Percentiles rank a stretch among this genome's conserved stretches.
phyloP scores from a whole-genome alignment of 1,140 invertebrate species.

The Holcopasites calliopsidis region DNA sequence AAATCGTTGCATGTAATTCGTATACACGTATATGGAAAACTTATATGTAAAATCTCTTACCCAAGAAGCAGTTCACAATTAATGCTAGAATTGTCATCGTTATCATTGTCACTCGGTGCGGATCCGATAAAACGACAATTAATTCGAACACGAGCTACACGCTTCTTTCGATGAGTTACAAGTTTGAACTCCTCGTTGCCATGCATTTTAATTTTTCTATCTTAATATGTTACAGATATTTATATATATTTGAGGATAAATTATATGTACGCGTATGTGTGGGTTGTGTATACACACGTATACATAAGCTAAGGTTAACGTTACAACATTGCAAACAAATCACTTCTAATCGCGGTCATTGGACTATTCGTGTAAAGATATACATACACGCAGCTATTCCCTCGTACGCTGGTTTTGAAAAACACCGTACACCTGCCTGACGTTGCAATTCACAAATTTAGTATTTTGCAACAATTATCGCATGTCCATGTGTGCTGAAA shows the following conservation, averaged over 20 bases:
- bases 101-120: neutral
- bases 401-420: no score
- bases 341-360: neutral
- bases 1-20: slow-evolving; percentile 5
- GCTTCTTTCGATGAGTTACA: slow-evolving; percentile 40
- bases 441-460: no score
- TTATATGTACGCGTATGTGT: neutral
- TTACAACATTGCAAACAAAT: neutral
- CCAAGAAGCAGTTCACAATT: slow-evolving; percentile 25
- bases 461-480: no score
- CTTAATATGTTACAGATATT: neutral
- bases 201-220: slow-evolving; percentile 16
- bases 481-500: no score
- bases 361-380: neutral
- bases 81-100: neutral
- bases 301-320: no score
- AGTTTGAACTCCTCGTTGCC: slow-evolving; percentile 28
- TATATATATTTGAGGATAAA: neutral
- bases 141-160: neutral
- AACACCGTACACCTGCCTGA: no score
- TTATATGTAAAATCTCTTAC: slow-evolving; percentile 29
- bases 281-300: neutral
- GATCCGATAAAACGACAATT: neutral
- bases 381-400: no score
- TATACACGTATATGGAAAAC: neutral